Percentiles rank a stretch among this genome's conserved stretches.
phyloP scores from a whole-genome alignment of 2,888 invertebrate genomes.

The Eupithecia vulgata region DNA sequence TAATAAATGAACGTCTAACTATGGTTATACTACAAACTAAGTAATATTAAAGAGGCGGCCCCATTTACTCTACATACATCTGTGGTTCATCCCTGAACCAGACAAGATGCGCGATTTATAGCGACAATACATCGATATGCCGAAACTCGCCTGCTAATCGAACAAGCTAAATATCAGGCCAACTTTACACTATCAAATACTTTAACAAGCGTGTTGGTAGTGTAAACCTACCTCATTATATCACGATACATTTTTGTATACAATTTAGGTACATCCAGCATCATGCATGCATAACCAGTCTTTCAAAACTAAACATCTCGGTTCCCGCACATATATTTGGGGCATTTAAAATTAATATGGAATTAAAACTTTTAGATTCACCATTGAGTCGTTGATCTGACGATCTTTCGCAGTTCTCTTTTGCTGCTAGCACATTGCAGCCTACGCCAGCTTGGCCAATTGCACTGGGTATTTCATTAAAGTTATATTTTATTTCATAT shows the following conservation, averaged over 20 bases:
- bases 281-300: constrained; percentile 42
- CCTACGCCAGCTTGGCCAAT: not conserved
- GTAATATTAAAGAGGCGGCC: constrained; percentile 78
- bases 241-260: constrained; percentile 40
- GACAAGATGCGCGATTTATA: constrained; percentile 23
- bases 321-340: constrained; percentile 41
- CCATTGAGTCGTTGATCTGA: constrained; percentile 9
- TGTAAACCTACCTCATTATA: constrained; percentile 43
- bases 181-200: constrained; percentile 33
- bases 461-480: not conserved
- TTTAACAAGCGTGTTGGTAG: constrained; percentile 29
- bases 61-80: constrained; percentile 69
- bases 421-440: not conserved
- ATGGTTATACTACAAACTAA: constrained; percentile 62
- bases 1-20: constrained; percentile 70
- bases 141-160: constrained; percentile 28
- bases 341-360: constrained; percentile 46
- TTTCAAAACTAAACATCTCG: constrained; percentile 39
- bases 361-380: constrained; percentile 40
- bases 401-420: constrained; percentile 7
- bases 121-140: constrained; percentile 15
- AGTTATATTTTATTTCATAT: constrained; percentile 1
- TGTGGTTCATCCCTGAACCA: constrained; percentile 34
- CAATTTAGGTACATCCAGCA: constrained; percentile 46
- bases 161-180: constrained; percentile 34